Evolutionary conservation across 2,888 invertebrate species (phyloP).

Genomic region (Nowickia ferox): DNA sequence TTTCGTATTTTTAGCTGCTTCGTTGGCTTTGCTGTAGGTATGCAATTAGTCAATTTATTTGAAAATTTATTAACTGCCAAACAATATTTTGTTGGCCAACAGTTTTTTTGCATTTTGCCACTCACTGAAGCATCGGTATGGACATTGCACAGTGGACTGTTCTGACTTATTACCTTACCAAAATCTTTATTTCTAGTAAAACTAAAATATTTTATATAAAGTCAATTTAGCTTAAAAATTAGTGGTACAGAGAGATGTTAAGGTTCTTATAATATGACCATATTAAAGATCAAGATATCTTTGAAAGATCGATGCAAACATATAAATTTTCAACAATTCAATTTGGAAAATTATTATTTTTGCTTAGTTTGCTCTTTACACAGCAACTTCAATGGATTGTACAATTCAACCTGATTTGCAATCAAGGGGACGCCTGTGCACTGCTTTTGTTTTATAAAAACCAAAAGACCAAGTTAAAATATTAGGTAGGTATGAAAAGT

Average conservation of each 20-base stretch:
- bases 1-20: constrained; percentile 30
- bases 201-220: neutral
- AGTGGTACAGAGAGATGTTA: neutral
- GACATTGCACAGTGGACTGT: neutral
- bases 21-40: constrained; percentile 75
- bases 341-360: too few species aligned
- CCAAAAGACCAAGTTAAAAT: constrained; percentile 41
- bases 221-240: neutral
- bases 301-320: too few species aligned
- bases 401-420: neutral
- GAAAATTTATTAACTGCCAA: constrained; percentile 80
- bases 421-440: neutral
- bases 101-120: constrained; percentile 42
- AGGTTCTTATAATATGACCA: neutral
- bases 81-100: constrained; percentile 74
- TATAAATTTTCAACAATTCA: too few species aligned
- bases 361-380: too few species aligned
- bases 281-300: too few species aligned
- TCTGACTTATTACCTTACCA: neutral
- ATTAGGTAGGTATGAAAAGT: neutral
- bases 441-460: constrained; percentile 27
- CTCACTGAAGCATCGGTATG: constrained; percentile 21
- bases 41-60: constrained; percentile 81
- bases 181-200: neutral
- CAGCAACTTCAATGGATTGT: too few species aligned